Evolutionary conservation across 1,140 invertebrate species (phyloP).

Genomic region (Dendrolimus punctatus): DNA sequence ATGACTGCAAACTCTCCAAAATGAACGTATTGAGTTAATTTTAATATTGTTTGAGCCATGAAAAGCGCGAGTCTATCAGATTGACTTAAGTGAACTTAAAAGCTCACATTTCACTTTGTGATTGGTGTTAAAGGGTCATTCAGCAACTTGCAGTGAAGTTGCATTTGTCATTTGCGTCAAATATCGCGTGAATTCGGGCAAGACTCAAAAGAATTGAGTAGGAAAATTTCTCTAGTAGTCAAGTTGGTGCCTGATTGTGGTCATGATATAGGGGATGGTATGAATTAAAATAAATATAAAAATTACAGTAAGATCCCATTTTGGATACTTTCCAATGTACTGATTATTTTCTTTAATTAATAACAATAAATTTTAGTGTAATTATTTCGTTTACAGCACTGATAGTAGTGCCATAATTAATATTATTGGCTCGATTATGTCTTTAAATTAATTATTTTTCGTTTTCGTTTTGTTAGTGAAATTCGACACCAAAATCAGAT

Average conservation of each 20-base stretch:
- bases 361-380: slow-evolving; percentile 53
- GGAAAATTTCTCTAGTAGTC: slow-evolving; percentile 60
- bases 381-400: slow-evolving; percentile 58
- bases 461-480: slow-evolving; percentile 61
- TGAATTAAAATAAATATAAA: slow-evolving; percentile 10
- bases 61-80: no score
- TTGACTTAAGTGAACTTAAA: no score
- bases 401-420: slow-evolving; percentile 59
- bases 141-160: no score
- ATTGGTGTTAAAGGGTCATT: no score
- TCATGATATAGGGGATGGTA: slow-evolving; percentile 32
- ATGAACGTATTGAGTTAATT: no score
- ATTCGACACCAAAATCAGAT: slow-evolving; percentile 61
- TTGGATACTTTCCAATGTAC: slow-evolving; percentile 62
- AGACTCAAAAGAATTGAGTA: slow-evolving; percentile 16
- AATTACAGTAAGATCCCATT: slow-evolving; percentile 28
- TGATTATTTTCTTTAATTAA: slow-evolving; percentile 59
- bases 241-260: slow-evolving; percentile 63
- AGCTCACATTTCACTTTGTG: no score
- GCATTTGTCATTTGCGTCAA: no score
- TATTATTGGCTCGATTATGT: slow-evolving; percentile 58
- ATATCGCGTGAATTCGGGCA: neutral
- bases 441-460: slow-evolving; percentile 25
- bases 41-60: no score
- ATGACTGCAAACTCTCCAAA: no score